These are phyloP conservation scores for Leptobrachium leishanense DNA, from an alignment of 2,113 vertebrate species.

Conservation along the genomic window DNA sequence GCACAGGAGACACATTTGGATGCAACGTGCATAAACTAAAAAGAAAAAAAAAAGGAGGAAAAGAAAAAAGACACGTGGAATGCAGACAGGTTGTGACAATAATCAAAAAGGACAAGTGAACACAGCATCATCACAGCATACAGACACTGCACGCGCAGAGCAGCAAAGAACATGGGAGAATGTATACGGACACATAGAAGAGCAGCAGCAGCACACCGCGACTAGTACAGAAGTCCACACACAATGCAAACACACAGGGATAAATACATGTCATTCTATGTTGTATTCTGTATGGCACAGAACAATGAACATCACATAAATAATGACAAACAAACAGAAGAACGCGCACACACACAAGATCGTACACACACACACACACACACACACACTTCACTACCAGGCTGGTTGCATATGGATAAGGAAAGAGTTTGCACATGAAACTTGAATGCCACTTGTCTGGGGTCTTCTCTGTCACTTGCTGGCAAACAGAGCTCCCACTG, in stretches of 20 bases:
- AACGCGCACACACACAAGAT: neutral
- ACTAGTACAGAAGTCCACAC: neutral
- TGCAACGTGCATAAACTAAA: neutral
- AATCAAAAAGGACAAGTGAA: neutral
- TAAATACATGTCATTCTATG: neutral
- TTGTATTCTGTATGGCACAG: neutral
- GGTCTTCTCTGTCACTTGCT: slow-evolving; percentile 59
- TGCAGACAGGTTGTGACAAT: slow-evolving; percentile 4
- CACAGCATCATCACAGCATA: neutral
- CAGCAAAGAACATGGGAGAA: neutral
- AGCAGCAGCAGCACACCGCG: no score
- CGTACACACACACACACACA: neutral
- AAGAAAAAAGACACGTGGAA: neutral
- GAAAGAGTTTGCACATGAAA: slow-evolving; percentile 29
- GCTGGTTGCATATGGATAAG: slow-evolving; percentile 36
- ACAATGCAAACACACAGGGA: slow-evolving; percentile 2
- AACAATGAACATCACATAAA: neutral
- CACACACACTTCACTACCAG: neutral
- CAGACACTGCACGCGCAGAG: slow-evolving; percentile 4
- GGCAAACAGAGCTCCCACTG: slow-evolving; percentile 66
- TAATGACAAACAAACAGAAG: slow-evolving; percentile 1
- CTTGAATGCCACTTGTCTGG: slow-evolving; percentile 28
- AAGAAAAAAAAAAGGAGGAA: neutral
- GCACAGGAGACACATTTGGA: slow-evolving; percentile 14
- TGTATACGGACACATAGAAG: neutral